Conservation (phyloP, 2,113 vertebrate genomes). For the Chamaea fasciata region DNA sequence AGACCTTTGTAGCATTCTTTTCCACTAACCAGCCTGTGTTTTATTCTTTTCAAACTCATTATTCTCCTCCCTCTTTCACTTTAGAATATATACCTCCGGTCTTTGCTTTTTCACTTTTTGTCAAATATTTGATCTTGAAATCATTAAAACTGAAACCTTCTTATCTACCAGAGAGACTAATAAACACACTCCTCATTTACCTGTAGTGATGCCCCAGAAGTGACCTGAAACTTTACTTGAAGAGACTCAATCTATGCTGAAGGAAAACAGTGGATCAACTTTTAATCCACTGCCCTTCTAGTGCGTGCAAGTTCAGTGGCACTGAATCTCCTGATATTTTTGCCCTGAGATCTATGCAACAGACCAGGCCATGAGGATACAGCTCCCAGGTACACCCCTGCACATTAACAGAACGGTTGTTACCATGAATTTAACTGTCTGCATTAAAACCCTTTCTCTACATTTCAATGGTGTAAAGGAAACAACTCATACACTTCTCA, state of each 20-base stretch:
- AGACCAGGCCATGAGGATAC: neutral
- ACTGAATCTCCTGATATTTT: neutral
- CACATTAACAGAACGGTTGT: neutral
- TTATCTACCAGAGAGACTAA: conserved; percentile 61
- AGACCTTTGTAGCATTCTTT: neutral
- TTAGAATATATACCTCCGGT: neutral
- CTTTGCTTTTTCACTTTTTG: conserved; percentile 71
- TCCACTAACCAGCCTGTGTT: neutral
- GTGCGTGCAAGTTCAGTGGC: neutral
- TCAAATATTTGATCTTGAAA: conserved; percentile 59
- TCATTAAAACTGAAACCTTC: conserved; percentile 48
- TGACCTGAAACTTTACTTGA: conserved; percentile 53
- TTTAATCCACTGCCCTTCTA: neutral
- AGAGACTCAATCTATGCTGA: neutral
- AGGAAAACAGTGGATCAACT: neutral
- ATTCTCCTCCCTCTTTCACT: neutral
- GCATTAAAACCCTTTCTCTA: neutral
- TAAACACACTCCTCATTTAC: conserved; percentile 48
- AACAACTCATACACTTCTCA: neutral
- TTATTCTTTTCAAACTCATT: neutral
- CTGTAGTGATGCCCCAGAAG: neutral
- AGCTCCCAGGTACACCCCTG: neutral
- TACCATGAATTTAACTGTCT: neutral
- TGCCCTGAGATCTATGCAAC: neutral
- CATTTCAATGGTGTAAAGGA: neutral